Percentiles rank a stretch among this genome's conserved stretches.
phyloP scores from a whole-genome alignment of 2,113 vertebrate genomes.

The Butorides virescens region DNA sequence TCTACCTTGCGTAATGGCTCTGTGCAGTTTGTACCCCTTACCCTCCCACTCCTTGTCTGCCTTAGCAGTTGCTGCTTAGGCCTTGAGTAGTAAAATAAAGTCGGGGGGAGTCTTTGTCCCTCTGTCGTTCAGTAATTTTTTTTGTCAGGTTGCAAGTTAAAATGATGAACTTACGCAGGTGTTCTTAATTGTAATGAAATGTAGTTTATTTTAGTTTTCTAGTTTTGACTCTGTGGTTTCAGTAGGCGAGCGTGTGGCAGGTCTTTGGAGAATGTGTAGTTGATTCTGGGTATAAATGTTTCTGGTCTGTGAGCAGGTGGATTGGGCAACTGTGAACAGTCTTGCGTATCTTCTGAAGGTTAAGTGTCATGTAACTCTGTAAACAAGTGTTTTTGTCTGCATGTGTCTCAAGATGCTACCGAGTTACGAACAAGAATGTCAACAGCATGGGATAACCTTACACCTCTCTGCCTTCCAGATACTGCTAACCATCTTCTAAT shows the following conservation, averaged over 20 bases:
- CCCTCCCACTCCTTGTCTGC: background rate
- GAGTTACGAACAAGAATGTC: background rate
- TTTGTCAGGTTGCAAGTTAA: background rate
- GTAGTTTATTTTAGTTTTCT: background rate
- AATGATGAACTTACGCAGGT: background rate
- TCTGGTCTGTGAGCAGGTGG: background rate
- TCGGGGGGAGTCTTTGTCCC: background rate
- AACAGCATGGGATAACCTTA: background rate
- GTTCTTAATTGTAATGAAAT: background rate
- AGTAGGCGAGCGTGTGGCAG: background rate
- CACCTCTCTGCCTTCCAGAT: background rate
- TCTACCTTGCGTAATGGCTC: fast-evolving
- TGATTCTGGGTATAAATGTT: background rate
- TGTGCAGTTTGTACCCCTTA: fast-evolving
- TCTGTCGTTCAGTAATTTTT: background rate
- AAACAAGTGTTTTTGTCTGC: background rate
- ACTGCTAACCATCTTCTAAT: background rate
- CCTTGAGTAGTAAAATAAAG: background rate
- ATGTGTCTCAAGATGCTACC: background rate
- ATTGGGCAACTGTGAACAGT: background rate
- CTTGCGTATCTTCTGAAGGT: background rate
- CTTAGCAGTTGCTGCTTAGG: background rate
- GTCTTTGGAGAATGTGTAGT: background rate
- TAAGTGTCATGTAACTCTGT: background rate
- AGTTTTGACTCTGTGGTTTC: background rate